These are phyloP conservation scores for Hydrochoerus hydrochaeris DNA, from an alignment of 2,113 vertebrate genomes.

Conservation along the genomic window DNA sequence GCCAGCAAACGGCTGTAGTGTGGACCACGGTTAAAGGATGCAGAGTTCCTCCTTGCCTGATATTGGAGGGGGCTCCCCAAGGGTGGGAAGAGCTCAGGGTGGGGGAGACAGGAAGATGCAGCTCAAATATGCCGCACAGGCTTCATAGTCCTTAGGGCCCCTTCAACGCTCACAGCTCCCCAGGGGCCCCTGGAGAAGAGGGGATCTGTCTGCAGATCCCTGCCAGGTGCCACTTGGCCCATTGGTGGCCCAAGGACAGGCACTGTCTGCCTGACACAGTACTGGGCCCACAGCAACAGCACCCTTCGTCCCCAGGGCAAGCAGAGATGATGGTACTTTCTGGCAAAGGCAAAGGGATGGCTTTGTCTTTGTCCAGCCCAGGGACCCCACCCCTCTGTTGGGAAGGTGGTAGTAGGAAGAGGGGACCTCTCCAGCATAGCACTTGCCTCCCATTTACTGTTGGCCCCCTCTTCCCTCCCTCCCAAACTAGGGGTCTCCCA, in stretches of 20 bases:
- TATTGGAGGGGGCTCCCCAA: neutral
- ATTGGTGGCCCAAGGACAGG: constrained; percentile 34
- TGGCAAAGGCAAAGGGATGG: neutral
- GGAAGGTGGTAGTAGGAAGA: constrained; percentile 47
- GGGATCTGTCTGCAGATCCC: neutral
- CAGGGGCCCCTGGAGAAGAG: neutral
- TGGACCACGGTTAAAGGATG: accelerated
- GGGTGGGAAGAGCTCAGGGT: neutral
- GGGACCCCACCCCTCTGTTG: constrained; percentile 66
- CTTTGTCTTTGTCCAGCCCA: constrained; percentile 70
- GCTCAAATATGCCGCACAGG: neutral
- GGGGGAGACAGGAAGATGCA: neutral
- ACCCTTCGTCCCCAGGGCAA: neutral
- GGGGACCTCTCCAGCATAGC: neutral
- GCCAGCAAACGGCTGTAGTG: neutral
- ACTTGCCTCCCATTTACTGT: neutral
- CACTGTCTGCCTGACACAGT: constrained; percentile 15
- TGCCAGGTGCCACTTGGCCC: constrained; percentile 19
- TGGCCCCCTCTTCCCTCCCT: constrained; percentile 47
- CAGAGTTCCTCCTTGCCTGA: neutral
- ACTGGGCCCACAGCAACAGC: constrained; percentile 11
- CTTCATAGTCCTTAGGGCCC: neutral
- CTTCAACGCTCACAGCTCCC: neutral
- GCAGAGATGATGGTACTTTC: neutral
- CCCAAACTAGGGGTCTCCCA: constrained; percentile 26